Base-by-base conservation (phyloP, 2,113 vertebrate species). In the Brienomyrus brachyistius region DNA sequence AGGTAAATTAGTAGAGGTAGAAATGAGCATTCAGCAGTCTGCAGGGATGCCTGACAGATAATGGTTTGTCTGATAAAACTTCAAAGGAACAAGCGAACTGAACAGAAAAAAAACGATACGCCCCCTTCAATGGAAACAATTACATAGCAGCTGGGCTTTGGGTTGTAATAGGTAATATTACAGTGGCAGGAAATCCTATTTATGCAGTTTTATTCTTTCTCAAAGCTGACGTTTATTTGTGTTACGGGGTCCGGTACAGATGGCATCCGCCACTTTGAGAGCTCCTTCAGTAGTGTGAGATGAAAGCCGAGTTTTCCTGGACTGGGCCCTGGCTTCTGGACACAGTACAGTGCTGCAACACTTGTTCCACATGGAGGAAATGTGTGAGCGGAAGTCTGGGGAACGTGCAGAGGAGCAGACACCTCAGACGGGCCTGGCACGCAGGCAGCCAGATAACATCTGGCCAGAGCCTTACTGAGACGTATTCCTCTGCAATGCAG, bases 361-460 rank as follows among this genome's bases (percentile, higher is more conserved):
- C 35, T 88, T 62, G 48, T 45, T 35, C 59, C 40, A 74, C 23
- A n/a, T 6, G 11, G 87, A 40, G 40, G 86, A 56, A 31, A 40
- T 9, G 59, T 27, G 56, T 56, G 21, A 59, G 21, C 91, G 93
- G 94, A 92, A 95, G 94, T 90, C 88, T 74, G 77, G 90, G 92
- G 89, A 94, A 92, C 74, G 90, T 93, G 92, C 91, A 90, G 89
- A 56, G 89, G 89, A 87, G 56, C 91, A 91, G 88, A 92, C 88
- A 90, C 45, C 88, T 90, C 92, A 92, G 90, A n/a, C 89, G 6
- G 1, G 88, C 93, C 92, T 93, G 86, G 86, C 27, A 77, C 31
- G 47, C 45, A 85, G 31, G 89, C 2, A 66, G 80, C 10, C 74
- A 93, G 93, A 92, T 95, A 94, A 91, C 92, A 94, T 92, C 92